Evolutionary conservation across 2,797 vertebrate species (phyloP).

Genomic region (Acanthiza pusilla): DNA sequence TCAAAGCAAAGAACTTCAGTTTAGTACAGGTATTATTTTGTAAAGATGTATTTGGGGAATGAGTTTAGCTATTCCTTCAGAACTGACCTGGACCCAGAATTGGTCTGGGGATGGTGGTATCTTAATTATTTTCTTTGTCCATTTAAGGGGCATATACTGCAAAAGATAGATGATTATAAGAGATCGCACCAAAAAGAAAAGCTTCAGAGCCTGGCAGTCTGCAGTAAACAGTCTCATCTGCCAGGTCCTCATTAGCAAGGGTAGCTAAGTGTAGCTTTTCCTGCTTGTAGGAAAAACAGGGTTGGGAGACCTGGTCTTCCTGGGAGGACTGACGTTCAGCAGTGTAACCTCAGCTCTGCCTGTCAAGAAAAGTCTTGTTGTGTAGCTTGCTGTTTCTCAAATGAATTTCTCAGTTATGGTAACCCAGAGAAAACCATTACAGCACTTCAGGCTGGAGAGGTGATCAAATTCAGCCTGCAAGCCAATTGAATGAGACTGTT

Average conservation of each 20-base stretch:
- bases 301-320: neutral
- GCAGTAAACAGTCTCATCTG: neutral
- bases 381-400: neutral
- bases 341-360: neutral
- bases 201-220: neutral
- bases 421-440: neutral
- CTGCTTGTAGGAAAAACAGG: neutral
- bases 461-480: neutral
- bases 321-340: neutral
- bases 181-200: neutral
- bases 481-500: neutral
- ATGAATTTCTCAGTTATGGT: neutral
- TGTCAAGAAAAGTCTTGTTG: too few relatives aligned
- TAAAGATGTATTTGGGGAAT: neutral
- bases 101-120: neutral
- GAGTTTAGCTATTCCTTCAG: neutral
- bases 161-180: neutral
- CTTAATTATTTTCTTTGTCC: neutral
- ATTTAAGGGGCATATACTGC: neutral
- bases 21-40: neutral
- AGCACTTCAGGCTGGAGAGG: neutral
- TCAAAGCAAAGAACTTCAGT: neutral
- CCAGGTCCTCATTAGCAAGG: neutral
- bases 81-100: neutral
- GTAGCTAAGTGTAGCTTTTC: neutral